Conservation (phyloP, 2,797 vertebrate genomes). For the Megaceryle alcyon region DNA sequence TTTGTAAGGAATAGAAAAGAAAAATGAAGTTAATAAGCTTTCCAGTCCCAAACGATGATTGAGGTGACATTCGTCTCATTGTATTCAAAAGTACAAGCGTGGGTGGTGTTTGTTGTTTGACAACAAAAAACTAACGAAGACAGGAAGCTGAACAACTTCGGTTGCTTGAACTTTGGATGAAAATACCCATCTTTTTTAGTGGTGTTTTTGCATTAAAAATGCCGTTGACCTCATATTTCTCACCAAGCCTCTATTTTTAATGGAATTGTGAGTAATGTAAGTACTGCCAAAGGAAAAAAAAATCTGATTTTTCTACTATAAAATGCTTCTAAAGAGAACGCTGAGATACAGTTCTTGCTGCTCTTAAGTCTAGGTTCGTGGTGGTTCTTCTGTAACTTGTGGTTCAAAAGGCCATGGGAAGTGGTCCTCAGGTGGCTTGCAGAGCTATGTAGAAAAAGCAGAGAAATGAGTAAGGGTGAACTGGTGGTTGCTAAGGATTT, state of each 20-base stretch:
- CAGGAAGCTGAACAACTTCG: slow-evolving; percentile 48
- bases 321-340: not conserved
- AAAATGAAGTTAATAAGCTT: not conserved
- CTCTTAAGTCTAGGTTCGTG: not conserved
- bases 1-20: not conserved
- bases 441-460: not conserved
- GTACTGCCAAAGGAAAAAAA: not conserved
- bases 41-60: not conserved
- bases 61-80: slow-evolving; percentile 40
- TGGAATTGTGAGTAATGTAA: not conserved
- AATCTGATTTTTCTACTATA: not conserved
- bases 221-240: not conserved
- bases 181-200: not conserved
- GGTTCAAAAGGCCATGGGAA: not conserved
- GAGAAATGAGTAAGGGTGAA: not conserved
- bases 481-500: not conserved
- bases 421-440: not conserved
- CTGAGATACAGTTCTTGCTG: not conserved
- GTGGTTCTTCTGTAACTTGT: not conserved
- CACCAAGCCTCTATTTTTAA: not conserved
- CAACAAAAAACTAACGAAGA: slow-evolving; percentile 51
- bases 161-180: slow-evolving; percentile 15
- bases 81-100: slow-evolving; percentile 44
- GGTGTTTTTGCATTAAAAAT: not conserved
- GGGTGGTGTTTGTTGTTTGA: slow-evolving; percentile 57